Evolutionary conservation across 2,113 vertebrate genomes (phyloP), one percentile per base, ranked within the genome.

Genomic region (Chrysemys picta): DNA sequence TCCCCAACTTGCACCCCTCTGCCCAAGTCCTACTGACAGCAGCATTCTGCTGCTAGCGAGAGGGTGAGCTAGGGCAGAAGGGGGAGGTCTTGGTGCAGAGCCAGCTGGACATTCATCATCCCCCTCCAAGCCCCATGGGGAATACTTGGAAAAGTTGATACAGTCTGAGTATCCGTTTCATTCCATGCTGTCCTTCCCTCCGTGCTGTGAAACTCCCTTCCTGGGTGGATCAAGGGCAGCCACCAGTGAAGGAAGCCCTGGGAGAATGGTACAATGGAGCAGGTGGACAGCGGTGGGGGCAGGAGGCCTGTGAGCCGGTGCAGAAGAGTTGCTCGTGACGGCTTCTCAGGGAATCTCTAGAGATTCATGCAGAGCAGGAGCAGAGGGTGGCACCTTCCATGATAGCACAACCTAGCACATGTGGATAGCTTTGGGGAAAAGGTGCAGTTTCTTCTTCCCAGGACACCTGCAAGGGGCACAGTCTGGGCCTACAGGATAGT

Each of bases 201-300:
- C 6, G 4, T 6, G 21, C 56, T 90, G 86, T 22, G 54, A 27
- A n/a, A 84, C 5, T 17, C 59, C 35, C 25, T 87, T 22, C 80
- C 13, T 93, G 38, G 0, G 1, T 80, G 35, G 50, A 24, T 24
- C 62, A 31, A 2, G 0, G 0, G 13, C 82, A 89, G 89, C 76
- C 89, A 72, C 50, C 52, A 76, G 59, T 69, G 56, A 87, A 85
- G 53, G 57, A 16, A 13, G 22, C 52, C 82, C 29, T 53, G 78
- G 25, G 91, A 78, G 54, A 91, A 54, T 0, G 14, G 75, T 1
- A 29, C 79, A 88, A 88, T 0, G 2, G 56, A 92, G 22, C 79
- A 90, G 49, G 62, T 49, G 31, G 29, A 17, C 22, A 49, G 50
- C 81, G 27, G 13, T 3, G 59, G 57, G 17, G 47, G 17, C n/a